These are phyloP conservation scores for Plebejus anna DNA, from an alignment of 2,888 invertebrate species.

Conservation along the genomic window DNA sequence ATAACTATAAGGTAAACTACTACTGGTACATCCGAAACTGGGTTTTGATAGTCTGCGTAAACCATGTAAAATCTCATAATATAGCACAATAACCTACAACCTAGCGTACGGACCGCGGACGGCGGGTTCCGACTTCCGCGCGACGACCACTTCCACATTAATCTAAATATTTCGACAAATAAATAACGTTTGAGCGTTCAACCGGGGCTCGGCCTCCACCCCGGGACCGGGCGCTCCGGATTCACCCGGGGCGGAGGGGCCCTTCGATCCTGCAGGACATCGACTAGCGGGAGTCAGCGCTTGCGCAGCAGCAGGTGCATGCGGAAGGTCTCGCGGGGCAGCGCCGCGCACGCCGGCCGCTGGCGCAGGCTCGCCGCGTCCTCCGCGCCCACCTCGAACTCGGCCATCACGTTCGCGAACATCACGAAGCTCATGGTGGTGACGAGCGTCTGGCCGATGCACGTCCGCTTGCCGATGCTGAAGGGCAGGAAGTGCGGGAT, in stretches of 20 bases:
- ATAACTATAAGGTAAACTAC: not conserved
- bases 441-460: conserved; percentile 90
- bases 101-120: not conserved
- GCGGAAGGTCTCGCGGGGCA: conserved; percentile 86
- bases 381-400: conserved; percentile 83
- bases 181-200: conserved; percentile 51
- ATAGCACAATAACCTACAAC: not conserved
- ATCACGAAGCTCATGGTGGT: conserved; percentile 87
- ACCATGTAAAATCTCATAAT: not conserved
- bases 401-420: conserved; percentile 85
- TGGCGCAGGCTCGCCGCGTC: conserved; percentile 76
- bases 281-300: conserved; percentile 44
- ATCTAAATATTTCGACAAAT: conserved; percentile 43
- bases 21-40: not conserved
- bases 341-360: conserved; percentile 85
- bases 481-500: conserved; percentile 90
- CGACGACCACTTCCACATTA: not conserved
- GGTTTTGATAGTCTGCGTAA: not conserved
- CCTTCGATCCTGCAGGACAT: not conserved
- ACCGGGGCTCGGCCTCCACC: conserved; percentile 10
- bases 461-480: conserved; percentile 92
- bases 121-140: not conserved
- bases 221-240: not conserved
- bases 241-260: not conserved
- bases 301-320: conserved; percentile 80